Evolutionary conservation across 2,888 invertebrate genomes (phyloP).

Genomic region (Drosophila pegasa): DNA sequence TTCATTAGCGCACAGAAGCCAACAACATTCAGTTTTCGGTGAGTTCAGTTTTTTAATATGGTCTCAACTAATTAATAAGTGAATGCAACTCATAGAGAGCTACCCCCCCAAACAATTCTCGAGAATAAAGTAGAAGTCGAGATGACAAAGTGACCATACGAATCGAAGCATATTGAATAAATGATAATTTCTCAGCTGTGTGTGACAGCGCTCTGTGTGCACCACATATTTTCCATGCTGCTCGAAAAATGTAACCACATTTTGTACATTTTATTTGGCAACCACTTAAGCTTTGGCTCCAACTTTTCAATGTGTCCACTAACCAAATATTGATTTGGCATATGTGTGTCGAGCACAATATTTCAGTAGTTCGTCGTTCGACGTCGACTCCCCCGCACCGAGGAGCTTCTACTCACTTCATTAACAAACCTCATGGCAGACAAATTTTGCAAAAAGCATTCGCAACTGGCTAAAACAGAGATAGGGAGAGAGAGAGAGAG

Average conservation of each 20-base stretch:
- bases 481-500: neutral
- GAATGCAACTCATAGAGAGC: too few species aligned
- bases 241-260: neutral
- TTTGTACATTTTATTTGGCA: constrained; percentile 8
- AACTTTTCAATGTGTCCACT: constrained; percentile 20
- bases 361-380: neutral
- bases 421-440: constrained; percentile 17
- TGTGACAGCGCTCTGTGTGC: neutral
- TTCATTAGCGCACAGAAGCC: too few species aligned
- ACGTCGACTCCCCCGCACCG: neutral
- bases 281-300: constrained; percentile 1
- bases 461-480: neutral
- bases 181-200: constrained; percentile 3
- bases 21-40: too few species aligned
- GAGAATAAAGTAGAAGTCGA: neutral
- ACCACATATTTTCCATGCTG: too few species aligned
- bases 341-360: constrained; percentile 11
- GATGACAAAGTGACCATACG: neutral
- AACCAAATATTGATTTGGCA: constrained; percentile 24
- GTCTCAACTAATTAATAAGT: neutral
- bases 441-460: constrained; percentile 9
- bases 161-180: constrained; percentile 3
- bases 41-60: too few species aligned
- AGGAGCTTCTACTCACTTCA: constrained; percentile 22
- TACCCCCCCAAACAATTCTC: neutral